Evolutionary conservation across 2,797 vertebrate species (phyloP), one percentile per base, ranked within the genome.

Genomic region (Onychomys torridus): DNA sequence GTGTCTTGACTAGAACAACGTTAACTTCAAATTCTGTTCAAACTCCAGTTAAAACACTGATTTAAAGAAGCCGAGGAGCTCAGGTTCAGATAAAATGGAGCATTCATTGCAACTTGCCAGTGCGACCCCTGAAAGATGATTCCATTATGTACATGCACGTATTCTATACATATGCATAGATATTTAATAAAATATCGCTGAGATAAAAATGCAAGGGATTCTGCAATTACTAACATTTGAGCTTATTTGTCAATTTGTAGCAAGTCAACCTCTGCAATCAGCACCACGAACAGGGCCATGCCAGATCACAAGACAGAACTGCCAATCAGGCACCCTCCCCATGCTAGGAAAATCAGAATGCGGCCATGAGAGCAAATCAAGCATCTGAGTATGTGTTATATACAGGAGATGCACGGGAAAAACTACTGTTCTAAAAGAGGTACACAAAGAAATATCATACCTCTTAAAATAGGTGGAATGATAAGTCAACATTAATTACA

Each of bases 81-180:
- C 43, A 96, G 40, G 76, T 95, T 37, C 92, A 77, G 86, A 83
- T 69, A 96, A 92, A 96, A 90, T 65, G 97, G 46, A 96, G 25
- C 92, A 97, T 86, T 84, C 84, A 95, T 73, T 94, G 89, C 25
- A 91, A 96, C 97, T 98, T 98, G 97, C 98, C 98, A 98, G 98
- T 98, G 98, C 98, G 98, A 98, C 98, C 96, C 96, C 98, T 37
- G 82, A 98, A 98, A 97, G 98, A 96, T 96, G 95, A 98, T 97
- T 98, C 95, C 98, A 96, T 6, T 71, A 92, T 96, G 83, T 95
- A 97, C 86, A 84, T 98, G 97, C 97, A 98, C 52, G 94, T 96
- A 98, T 97, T 98, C 95, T 83, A 94, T 81, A 97, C n/a, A 82
- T 79, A 89, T 91, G 93, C 59, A 98, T 79, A 98, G 96, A 88